phyloP scores from a whole-genome alignment of 2,113 vertebrate genomes.

The Coturnix japonica region DNA sequence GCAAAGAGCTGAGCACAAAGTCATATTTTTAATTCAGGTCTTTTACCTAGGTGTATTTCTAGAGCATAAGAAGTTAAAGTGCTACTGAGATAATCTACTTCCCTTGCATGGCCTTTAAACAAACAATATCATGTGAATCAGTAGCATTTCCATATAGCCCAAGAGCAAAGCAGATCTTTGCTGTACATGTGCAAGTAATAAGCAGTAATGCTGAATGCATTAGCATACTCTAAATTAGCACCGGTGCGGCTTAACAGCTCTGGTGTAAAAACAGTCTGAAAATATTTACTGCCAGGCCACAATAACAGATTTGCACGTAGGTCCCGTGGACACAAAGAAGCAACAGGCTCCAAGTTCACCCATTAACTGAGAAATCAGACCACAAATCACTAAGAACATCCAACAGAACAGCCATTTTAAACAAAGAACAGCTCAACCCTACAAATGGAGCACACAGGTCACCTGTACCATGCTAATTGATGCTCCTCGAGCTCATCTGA shows the following conservation, averaged over 20 bases:
- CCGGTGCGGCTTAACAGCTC: background rate
- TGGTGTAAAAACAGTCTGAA: background rate
- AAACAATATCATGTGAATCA: background rate
- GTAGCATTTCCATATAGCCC: background rate
- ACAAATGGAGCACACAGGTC: constrained; percentile 57
- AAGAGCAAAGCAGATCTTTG: background rate
- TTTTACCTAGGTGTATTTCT: background rate
- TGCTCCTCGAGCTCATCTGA: background rate
- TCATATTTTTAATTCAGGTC: background rate
- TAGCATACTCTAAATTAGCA: background rate
- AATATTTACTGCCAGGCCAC: background rate
- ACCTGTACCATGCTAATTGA: constrained; percentile 19
- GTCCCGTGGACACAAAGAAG: background rate
- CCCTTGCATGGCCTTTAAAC: background rate
- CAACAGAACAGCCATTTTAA: constrained; percentile 15
- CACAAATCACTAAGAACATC: background rate
- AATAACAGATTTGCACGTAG: background rate
- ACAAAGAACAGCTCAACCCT: background rate
- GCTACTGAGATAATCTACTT: background rate
- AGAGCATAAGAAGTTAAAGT: background rate
- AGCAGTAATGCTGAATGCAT: background rate
- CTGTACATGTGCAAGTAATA: background rate
- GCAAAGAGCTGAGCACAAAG: background rate
- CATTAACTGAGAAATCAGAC: background rate
- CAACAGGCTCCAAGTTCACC: background rate